These are phyloP conservation scores for Chrysolina haemoptera DNA, from an alignment of 2,888 invertebrate species.

Conservation along the genomic window DNA sequence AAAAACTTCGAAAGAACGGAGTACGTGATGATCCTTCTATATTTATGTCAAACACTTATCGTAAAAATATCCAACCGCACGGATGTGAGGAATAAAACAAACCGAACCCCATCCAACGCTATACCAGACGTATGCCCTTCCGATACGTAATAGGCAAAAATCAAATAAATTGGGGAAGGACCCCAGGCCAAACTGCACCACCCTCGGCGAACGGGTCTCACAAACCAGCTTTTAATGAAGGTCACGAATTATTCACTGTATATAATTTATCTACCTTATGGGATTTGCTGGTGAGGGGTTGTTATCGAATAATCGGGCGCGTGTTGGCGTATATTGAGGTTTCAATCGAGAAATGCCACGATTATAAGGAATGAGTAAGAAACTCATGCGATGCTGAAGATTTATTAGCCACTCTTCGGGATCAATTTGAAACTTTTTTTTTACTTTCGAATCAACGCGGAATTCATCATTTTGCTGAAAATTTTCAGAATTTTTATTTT, in stretches of 20 bases:
- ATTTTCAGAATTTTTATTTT: too few species aligned
- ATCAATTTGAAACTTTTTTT: too few species aligned
- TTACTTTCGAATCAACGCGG: too few species aligned
- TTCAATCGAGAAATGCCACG: too few species aligned
- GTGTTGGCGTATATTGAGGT: background rate
- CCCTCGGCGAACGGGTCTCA: slow-evolving; percentile 27
- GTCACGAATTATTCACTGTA: slow-evolving; percentile 38
- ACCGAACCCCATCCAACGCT: slow-evolving; percentile 49
- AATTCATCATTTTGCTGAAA: too few species aligned
- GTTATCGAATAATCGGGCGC: slow-evolving; percentile 28
- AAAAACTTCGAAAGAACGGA: too few species aligned
- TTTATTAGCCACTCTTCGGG: too few species aligned
- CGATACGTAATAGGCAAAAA: slow-evolving; percentile 32
- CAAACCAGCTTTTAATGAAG: slow-evolving; percentile 44
- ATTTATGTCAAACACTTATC: too few species aligned
- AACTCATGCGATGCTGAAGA: too few species aligned
- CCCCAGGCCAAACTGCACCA: slow-evolving; percentile 17
- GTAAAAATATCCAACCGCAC: slow-evolving; percentile 46
- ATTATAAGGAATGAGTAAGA: too few species aligned
- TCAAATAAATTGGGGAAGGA: slow-evolving; percentile 32
- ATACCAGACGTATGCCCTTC: slow-evolving; percentile 50
- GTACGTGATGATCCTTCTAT: too few species aligned
- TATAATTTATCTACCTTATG: slow-evolving; percentile 40
- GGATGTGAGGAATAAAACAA: background rate
- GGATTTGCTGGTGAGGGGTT: slow-evolving; percentile 33